These are phyloP conservation scores for Gambelia wislizenii DNA, from an alignment of 2,797 vertebrate species.

Conservation along the genomic window DNA sequence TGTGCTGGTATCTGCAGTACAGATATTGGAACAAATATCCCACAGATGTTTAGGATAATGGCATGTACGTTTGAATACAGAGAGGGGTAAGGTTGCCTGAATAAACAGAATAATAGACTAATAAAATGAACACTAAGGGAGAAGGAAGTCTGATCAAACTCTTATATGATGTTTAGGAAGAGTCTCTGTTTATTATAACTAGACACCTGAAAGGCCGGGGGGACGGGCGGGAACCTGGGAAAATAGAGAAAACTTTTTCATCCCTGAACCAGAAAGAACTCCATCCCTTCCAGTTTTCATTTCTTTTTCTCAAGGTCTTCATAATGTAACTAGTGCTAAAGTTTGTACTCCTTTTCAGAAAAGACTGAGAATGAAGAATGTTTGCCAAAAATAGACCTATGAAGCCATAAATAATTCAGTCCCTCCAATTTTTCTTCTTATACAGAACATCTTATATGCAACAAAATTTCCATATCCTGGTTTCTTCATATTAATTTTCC, in stretches of 20 bases:
- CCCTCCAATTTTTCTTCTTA: not conserved
- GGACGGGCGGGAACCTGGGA: no score
- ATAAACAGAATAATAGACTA: not conserved
- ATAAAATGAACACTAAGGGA: not conserved
- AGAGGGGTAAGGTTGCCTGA: not conserved
- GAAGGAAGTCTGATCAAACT: not conserved
- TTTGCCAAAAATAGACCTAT: not conserved
- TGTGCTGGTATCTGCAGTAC: not conserved
- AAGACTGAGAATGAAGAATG: not conserved
- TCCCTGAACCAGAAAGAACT: not conserved
- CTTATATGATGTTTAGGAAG: not conserved
- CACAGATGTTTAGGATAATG: not conserved
- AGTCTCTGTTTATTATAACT: not conserved
- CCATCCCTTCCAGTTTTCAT: no score
- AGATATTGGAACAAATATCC: not conserved
- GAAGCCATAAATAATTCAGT: not conserved
- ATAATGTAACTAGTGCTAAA: not conserved
- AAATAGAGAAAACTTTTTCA: not conserved
- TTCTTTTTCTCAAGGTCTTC: no score
- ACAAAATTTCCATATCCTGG: slow-evolving; percentile 54
- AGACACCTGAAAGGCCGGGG: not conserved
- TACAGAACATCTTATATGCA: slow-evolving; percentile 37
- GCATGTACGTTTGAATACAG: not conserved
- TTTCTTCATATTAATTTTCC: slow-evolving; percentile 44
- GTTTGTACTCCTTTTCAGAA: not conserved